Base-by-base conservation (phyloP, 2,113 vertebrate genomes). In the Phalacrocorax aristotelis region DNA sequence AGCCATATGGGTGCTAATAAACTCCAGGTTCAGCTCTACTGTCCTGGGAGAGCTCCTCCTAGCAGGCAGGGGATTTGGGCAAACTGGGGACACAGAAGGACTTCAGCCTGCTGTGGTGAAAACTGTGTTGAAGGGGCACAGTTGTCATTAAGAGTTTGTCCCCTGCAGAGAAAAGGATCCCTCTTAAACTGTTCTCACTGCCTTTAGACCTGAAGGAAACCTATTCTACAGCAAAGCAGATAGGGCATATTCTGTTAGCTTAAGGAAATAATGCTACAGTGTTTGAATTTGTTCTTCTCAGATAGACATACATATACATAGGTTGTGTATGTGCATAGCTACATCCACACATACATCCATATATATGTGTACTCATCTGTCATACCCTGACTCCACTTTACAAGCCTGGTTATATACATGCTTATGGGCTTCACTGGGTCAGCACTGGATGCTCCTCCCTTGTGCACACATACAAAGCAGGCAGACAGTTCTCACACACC, bases 351-450 rank as follows among this genome's bases (percentile, higher is more conserved):
- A 22, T 11, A 44, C 8, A 57, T 18, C 32, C 19, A 36, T 11
- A 52, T 0, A 20, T 3, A 11, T 2, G 13, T 7, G 3, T 15
- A 11, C 20, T 46, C 13, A 15, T 25, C 60, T 40, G 8, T 0
- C 38, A n/a, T 11, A 36, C 32, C 51, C 20, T 16, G 30, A 30
- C 22, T 15, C 29, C 48, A 34, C 29, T 38, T 36, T 15, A 32
- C 19, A 42, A 30, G 42, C 10, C 55, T 55, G 27, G 38, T 6
- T 32, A 10, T 4, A 26, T 5, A 5, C 3, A 4, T 10, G 18
- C 55, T 52, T 23, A 66, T 13, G 48, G 42, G 42, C 17, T 36
- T 46, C 12, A 1, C 29, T 32, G 4, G 70, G 30, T 54, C 62
- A 38, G 42, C 9, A 4, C 0, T 7, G 52, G 78, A 23, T 25